Base-by-base conservation (phyloP, 1,140 invertebrate species). In the Drosophila santomea region DNA sequence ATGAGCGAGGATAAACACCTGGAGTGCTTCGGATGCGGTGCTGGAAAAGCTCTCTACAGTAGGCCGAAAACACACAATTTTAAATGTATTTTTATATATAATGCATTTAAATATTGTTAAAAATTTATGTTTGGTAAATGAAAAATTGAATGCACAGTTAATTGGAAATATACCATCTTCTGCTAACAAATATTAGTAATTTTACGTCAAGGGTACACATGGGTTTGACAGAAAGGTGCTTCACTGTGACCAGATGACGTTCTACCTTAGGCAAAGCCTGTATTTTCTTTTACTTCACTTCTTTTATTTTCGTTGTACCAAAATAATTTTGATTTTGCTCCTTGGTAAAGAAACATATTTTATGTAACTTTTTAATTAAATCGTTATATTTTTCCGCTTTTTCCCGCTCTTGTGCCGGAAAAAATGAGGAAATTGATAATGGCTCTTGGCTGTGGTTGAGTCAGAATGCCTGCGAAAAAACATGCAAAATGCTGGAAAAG, bases 281-380 rank as follows among this genome's bases (percentile, higher is more conserved):
- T 64, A n/a, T 41, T 56, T 23, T 69, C 43, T 6, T 23, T 38
- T 69, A 38, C 61, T 32, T 47, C 28, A 11, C 12, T 17, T 44
- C 36, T 20, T 10, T 6, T 52, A 39, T 54, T 32, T 52, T 28
- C n/a, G 11, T 20, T 66, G 57, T 68, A 14, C 47, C 32, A 54
- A 66, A 54, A 41, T 51, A 10, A 68, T 66, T 68, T 64, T 52
- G 60, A 64, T 51, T 68, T 68, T 52, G 47, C 25, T 52, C 6
- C 62, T 17, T 35, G 28, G 36, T 28, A 62, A 62, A 48, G 63
- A 71, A 68, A 78, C 66, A 78, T 78, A 88, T 86, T 82, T 88
- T 67, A 82, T 86, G 78, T 78, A 86, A 88, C 82, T 86, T 86
- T 86, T 82, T 88, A 86, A 86, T 86, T 86, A 86, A 88, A 86